A percentile compares a stretch with the other conserved stretches of the same genome.
Evolutionary conservation across 2,888 invertebrate species (phyloP).

Genomic region (Hetaerina titia): DNA sequence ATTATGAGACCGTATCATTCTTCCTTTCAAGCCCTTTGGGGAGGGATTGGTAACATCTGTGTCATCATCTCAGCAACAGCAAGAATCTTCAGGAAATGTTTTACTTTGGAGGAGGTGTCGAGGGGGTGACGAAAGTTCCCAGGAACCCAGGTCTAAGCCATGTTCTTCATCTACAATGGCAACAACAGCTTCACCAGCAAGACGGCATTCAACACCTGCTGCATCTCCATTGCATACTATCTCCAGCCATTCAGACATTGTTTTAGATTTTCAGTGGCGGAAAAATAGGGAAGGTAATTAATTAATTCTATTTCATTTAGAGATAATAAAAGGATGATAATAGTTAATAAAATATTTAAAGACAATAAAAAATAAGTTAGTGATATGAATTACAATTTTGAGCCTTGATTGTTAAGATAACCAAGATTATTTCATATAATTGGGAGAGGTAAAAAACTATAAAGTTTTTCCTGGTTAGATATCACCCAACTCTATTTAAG

Average conservation of each 20-base stretch:
- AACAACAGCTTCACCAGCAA: constrained; percentile 75
- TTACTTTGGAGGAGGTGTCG: constrained; percentile 85
- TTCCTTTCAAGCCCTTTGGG: constrained; percentile 87
- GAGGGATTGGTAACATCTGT: constrained; percentile 95
- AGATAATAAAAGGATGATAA: background rate
- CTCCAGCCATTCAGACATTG: constrained; percentile 96
- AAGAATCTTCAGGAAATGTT: constrained; percentile 81
- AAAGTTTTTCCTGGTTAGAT: no score
- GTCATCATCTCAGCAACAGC: constrained; percentile 91
- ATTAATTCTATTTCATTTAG: background rate
- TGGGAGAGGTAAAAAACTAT: no score
- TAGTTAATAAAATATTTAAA: background rate
- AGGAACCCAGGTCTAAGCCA: background rate
- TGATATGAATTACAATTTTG: background rate
- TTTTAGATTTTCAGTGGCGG: constrained; percentile 96
- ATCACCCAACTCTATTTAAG: no score
- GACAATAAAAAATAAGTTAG: background rate
- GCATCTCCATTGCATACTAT: constrained; percentile 90
- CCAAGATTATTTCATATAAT: no score
- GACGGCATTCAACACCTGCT: constrained; percentile 72
- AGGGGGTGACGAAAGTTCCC: constrained; percentile 35
- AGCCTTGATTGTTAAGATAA: background rate
- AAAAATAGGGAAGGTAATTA: constrained; percentile 79
- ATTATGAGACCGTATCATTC: constrained; percentile 70
- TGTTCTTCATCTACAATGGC: constrained; percentile 76